Percentiles rank a stretch among this genome's conserved stretches.
Conservation (phyloP, 2,113 vertebrate genomes). For the Rynchops niger region DNA sequence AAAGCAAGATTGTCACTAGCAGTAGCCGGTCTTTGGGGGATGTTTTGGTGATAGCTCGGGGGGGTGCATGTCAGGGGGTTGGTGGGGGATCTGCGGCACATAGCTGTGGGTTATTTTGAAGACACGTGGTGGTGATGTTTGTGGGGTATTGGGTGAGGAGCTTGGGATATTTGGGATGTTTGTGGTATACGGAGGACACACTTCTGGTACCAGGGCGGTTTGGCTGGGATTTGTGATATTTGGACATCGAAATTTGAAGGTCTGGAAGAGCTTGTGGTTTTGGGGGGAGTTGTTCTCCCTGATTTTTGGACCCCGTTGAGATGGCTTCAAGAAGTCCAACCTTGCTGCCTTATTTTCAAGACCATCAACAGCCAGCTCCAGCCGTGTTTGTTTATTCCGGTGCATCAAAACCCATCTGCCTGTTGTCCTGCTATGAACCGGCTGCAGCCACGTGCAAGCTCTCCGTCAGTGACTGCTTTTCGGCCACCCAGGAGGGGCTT, state of each 20-base stretch:
- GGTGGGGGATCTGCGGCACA: fast-evolving
- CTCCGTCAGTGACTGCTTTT: fast-evolving
- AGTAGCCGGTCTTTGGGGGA: neutral
- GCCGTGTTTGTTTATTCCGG: neutral
- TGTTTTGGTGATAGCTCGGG: neutral
- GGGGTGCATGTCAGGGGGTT: neutral
- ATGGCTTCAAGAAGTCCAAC: neutral
- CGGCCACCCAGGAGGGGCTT: neutral
- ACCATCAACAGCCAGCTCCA: neutral
- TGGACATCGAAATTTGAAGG: neutral
- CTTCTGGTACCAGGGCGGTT: neutral
- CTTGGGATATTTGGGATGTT: neutral
- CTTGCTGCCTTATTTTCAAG: neutral
- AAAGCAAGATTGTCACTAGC: neutral
- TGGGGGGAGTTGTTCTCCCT: neutral
- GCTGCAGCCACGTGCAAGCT: neutral
- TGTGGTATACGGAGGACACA: fast-evolving
- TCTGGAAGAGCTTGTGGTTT: neutral
- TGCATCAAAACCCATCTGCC: neutral
- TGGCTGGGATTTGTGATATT: neutral
- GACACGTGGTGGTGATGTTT: fast-evolving
- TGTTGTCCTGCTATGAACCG: neutral
- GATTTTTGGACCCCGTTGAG: neutral
- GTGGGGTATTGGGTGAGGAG: neutral
- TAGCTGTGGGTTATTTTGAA: neutral